phyloP scores from a whole-genome alignment of 2,888 invertebrate genomes.

The Coronaproctus castanopsis region DNA sequence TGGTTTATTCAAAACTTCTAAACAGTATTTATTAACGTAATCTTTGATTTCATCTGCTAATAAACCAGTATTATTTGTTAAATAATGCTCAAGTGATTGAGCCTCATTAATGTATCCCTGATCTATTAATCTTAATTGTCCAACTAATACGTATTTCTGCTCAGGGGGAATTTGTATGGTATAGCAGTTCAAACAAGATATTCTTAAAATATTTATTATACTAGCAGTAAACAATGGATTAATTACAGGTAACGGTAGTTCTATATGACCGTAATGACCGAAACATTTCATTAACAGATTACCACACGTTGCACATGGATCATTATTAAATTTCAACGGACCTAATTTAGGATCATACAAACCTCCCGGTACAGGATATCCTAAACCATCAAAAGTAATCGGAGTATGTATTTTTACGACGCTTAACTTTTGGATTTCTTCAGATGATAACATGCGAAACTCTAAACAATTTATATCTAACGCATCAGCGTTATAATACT shows the following conservation, averaged over 20 bases:
- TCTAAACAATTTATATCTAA: slow-evolving; percentile 10
- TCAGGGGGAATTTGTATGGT: slow-evolving; percentile 43
- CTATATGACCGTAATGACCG: slow-evolving; percentile 91
- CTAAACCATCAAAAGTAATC: slow-evolving; percentile 56
- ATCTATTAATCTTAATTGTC: slow-evolving; percentile 50
- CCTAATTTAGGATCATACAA: slow-evolving; percentile 75
- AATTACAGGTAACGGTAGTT: slow-evolving; percentile 64
- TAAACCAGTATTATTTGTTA: not conserved
- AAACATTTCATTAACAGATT: slow-evolving; percentile 45
- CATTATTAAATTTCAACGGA: slow-evolving; percentile 39
- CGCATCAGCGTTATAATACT: slow-evolving; percentile 13
- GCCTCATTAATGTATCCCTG: slow-evolving; percentile 52
- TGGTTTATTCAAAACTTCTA: not conserved
- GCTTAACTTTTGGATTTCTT: slow-evolving; percentile 59
- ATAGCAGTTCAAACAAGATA: slow-evolving; percentile 49
- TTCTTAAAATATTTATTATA: slow-evolving; percentile 42
- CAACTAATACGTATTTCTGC: slow-evolving; percentile 36
- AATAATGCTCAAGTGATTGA: slow-evolving; percentile 34
- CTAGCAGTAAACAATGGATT: slow-evolving; percentile 74
- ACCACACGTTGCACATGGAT: slow-evolving; percentile 63
- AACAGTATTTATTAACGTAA: not conserved
- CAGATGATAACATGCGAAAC: slow-evolving; percentile 35
- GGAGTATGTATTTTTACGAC: slow-evolving; percentile 61
- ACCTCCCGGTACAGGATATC: slow-evolving; percentile 66
- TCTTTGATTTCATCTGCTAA: slow-evolving; percentile 1